Conservation (phyloP, 2,797 vertebrate genomes). For the Streptopelia turtur region DNA sequence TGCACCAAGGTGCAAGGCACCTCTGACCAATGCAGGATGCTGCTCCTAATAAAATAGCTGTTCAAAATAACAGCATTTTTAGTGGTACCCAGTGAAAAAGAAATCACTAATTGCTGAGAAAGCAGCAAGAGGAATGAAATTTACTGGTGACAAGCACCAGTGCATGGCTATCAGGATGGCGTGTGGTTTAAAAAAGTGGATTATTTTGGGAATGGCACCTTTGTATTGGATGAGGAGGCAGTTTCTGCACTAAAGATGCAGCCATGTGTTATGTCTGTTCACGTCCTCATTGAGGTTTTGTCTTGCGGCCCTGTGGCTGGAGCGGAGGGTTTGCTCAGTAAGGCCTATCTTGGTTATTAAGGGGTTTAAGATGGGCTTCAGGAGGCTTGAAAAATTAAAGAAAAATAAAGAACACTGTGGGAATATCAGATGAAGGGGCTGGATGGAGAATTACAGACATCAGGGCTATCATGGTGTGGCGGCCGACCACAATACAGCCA, state of each 20-base stretch:
- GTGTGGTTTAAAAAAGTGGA: not conserved
- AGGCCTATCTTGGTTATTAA: not conserved
- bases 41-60: not conserved
- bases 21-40: not conserved
- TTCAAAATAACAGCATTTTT: not conserved
- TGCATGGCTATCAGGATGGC: not conserved
- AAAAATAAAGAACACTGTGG: not conserved
- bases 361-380: not conserved
- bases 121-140: not conserved
- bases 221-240: not conserved
- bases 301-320: not conserved
- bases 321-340: not conserved
- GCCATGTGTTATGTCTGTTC: not conserved
- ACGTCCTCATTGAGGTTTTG: not conserved
- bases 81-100: not conserved
- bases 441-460: accelerated
- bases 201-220: not conserved
- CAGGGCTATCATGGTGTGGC: accelerated
- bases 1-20: not conserved
- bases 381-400: not conserved
- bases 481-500: not conserved
- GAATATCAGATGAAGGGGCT: not conserved
- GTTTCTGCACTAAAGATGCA: not conserved
- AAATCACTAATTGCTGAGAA: not conserved
- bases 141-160: accelerated